phyloP scores from a whole-genome alignment of 1,140 invertebrate genomes.

The Rhopalosiphum maidis region DNA sequence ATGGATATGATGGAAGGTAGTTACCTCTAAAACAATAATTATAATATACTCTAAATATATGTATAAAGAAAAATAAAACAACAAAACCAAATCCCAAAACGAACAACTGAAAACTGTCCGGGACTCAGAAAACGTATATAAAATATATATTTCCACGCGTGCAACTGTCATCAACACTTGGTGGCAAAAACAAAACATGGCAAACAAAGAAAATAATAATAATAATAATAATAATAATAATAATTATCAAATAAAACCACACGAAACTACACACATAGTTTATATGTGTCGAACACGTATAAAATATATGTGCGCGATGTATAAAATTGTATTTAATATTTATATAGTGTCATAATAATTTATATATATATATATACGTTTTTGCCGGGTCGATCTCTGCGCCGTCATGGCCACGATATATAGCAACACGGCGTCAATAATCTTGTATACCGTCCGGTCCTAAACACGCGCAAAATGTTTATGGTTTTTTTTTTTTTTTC shows the following conservation, averaged over 20 bases:
- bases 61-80: background rate
- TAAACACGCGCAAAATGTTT: background rate
- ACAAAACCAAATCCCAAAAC: constrained; percentile 32
- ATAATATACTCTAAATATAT: constrained; percentile 13
- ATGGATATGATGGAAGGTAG: background rate
- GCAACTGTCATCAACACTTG: constrained; percentile 57
- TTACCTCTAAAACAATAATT: background rate
- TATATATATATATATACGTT: constrained; percentile 25
- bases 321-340: constrained; percentile 26
- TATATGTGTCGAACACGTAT: constrained; percentile 52
- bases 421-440: constrained; percentile 1
- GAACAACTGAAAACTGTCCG: constrained; percentile 56
- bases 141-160: constrained; percentile 55
- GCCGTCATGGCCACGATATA: constrained; percentile 6
- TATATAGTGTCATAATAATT: constrained; percentile 1
- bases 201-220: constrained; percentile 55
- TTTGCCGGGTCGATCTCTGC: constrained; percentile 41
- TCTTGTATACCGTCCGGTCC: constrained; percentile 21
- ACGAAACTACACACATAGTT: constrained; percentile 44
- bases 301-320: constrained; percentile 33
- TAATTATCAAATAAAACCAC: constrained; percentile 53
- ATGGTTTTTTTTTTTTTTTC: background rate
- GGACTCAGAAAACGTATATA: constrained; percentile 39
- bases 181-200: constrained; percentile 57
- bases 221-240: constrained; percentile 40